Evolutionary conservation across 1,140 invertebrate species (phyloP).

Genomic region (Frieseomelitta varia): DNA sequence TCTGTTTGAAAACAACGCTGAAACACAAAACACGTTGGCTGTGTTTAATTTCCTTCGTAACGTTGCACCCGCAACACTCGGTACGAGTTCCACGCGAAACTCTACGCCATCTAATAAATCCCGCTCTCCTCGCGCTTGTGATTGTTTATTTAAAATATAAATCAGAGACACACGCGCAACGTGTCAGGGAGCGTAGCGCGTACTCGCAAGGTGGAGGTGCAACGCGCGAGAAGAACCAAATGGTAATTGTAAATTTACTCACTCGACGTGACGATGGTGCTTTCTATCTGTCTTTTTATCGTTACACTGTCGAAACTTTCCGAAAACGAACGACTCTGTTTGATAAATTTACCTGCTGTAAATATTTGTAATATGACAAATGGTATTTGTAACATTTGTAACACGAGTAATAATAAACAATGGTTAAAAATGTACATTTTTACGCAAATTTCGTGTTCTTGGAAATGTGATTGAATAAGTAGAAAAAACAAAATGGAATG

Average conservation of each 20-base stretch:
- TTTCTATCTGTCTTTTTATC: neutral
- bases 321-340: too few relatives aligned
- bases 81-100: neutral
- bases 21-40: neutral
- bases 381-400: too few relatives aligned
- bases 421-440: too few relatives aligned
- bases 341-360: neutral
- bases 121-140: too few relatives aligned
- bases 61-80: neutral
- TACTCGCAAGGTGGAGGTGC: neutral
- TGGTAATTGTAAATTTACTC: neutral
- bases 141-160: slow-evolving; percentile 1
- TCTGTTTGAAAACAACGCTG: neutral
- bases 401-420: too few relatives aligned
- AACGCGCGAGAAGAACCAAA: neutral
- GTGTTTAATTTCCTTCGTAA: neutral
- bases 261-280: too few relatives aligned
- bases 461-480: too few relatives aligned
- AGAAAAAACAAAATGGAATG: too few relatives aligned
- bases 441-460: too few relatives aligned
- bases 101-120: neutral
- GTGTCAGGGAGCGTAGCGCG: neutral
- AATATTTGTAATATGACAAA: too few relatives aligned
- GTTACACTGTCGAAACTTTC: neutral
- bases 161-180: neutral